Base-by-base conservation (phyloP, 1,140 invertebrate species). In the Scaptomyza hsui region DNA sequence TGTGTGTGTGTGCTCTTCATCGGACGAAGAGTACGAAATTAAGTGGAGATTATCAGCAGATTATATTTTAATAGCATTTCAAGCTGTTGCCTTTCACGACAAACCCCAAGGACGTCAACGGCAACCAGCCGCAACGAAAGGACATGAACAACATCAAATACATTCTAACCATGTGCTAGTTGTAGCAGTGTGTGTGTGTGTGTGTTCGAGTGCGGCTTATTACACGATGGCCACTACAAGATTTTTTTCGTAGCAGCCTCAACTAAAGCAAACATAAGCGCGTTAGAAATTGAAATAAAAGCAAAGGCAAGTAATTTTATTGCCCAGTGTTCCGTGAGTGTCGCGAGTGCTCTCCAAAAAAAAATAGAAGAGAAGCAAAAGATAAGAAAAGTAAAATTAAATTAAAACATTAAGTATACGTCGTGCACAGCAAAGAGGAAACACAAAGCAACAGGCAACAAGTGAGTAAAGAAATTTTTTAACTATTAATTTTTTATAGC, bases 41-140 rank as follows among this genome's bases (percentile, higher is more conserved):
- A 86, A 88, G 82, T 86, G 82, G 71, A 86, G 82, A 86, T 86
- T 86, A 86, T 86, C 82, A 86, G 82, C 69, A 86, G 82, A 86
- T 86, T 88, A 86, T 86, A 86, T 86, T 86, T 86, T 86, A 86
- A 86, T 86, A 86, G 82, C 82, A 86, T 86, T 86, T 86, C 82
- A 86, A 88, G 82, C 82, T 88, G 82, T 86, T 86, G 76, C 82
- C 82, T 68, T 88, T 61, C 65, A 69, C 73, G 48, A 39, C 63
- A 39, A 32, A 52, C 48, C 64, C 45, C 56, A 47, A 71, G 47
- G 32, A 70, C 56, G 32, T 45, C 35, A 51, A 16, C 47, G 39
- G 12, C 57, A 19, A 51, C 35, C 13, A 10, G 44, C 15, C 37
- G 39, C 13, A 39, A 21, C 35, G 45, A 44, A 55, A 60, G 37